Base-by-base conservation (phyloP, 2,888 invertebrate genomes). In the Calameuta idolon region DNA sequence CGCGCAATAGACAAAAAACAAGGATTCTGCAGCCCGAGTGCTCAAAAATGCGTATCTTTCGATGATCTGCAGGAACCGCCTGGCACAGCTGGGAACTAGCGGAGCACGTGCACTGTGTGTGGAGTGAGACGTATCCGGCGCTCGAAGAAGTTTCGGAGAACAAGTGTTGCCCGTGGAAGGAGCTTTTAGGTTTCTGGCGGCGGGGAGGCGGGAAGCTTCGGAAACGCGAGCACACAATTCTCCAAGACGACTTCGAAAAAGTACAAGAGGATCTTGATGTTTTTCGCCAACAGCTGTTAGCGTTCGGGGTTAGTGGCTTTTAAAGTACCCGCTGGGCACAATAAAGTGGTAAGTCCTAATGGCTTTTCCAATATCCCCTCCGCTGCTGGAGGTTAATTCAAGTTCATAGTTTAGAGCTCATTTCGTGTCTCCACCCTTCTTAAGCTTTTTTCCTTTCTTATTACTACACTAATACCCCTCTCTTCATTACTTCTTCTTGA, bases 291-390 rank as follows among this genome's bases (percentile, higher is more conserved):
- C 83, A 82, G 83, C 83, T 83, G 84, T 83, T 83, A 83, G 80
- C 79, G 77, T 77, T 77, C 77, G 79, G 78, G 78, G 81, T 81
- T 82, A 83, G 81, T 83, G 83, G 82, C 82, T 83, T 82, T 83
- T 85, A 86, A 85, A 85, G 83, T 85, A 83, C 82, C 83, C 74
- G 37, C 79, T 75, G 37, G 79, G 79, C 82, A 83, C 84, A 85
- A 86, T 83, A 86, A 85, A 86, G 82, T 82, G 83, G 77, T 79
- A 81, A 82, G 85, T 84, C 86, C 85, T 86, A 86, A 86, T 86
- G 86, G 85, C 85, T 86, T 86, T 86, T 85, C 86, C 86, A 84
- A 86, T 86, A 86, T 85, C 86, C 83, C 83, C 80, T 69, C 80
- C 78, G 12, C 79, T 31, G 30, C 55, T 73, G 74, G 75, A 71